phyloP scores from a whole-genome alignment of 2,888 invertebrate genomes.

The Schrankia costaestrigalis region DNA sequence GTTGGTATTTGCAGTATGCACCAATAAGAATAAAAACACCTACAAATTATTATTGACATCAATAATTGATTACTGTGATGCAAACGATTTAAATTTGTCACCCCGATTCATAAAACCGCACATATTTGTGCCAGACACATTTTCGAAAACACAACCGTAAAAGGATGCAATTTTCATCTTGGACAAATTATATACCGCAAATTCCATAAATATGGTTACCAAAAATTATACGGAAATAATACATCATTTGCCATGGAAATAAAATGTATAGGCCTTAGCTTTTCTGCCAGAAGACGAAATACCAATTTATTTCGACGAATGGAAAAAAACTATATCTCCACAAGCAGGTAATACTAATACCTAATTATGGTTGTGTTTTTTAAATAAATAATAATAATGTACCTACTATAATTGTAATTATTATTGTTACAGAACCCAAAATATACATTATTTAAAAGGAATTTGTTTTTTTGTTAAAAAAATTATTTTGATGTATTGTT shows the following conservation, averaged over 20 bases:
- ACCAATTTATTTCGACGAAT: slow-evolving; percentile 6
- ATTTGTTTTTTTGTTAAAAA: no score
- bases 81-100: background rate
- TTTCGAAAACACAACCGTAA: slow-evolving; percentile 1
- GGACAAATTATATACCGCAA: slow-evolving; percentile 3
- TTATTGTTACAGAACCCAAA: slow-evolving; percentile 1
- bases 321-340: slow-evolving; percentile 1
- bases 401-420: slow-evolving; percentile 1
- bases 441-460: no score
- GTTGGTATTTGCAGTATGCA: background rate
- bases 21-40: background rate
- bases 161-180: slow-evolving; percentile 2
- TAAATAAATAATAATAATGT: slow-evolving; percentile 1
- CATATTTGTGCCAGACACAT: slow-evolving; percentile 1
- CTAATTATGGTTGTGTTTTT: slow-evolving; percentile 1
- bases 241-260: slow-evolving; percentile 5
- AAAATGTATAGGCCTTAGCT: slow-evolving; percentile 4
- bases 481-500: no score
- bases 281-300: slow-evolving; percentile 6
- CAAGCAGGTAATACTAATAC: slow-evolving; percentile 4
- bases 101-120: background rate
- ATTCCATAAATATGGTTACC: slow-evolving; percentile 4
- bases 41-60: background rate
- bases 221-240: slow-evolving; percentile 7
- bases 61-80: background rate